Base-by-base conservation (phyloP, 1,140 invertebrate species). In the Cardiocondyla obscurior region DNA sequence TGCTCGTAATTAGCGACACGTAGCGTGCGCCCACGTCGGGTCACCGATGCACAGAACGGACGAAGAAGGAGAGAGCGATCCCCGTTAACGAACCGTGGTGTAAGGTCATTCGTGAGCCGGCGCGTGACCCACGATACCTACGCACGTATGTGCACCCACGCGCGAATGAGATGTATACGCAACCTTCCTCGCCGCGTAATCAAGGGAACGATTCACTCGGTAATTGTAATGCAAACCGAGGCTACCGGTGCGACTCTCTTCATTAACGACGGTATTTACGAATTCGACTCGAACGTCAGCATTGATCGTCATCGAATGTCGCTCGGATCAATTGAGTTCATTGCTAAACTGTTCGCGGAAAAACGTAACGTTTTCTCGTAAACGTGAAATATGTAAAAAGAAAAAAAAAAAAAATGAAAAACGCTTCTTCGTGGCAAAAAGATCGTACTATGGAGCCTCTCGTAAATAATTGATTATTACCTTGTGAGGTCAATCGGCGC, bases 1-100 rank as follows among this genome's bases (percentile, higher is more conserved):
- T 93, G 90, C 91, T 90, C 86, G 92, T 92, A 93, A 93, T 94
- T 93, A 93, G 92, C 89, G 88, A 92, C 90, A 90, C 91, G 91
- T 93, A 92, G 91, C 91, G 90, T 87, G 83, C 91, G 89, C 92
- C 92, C 91, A 93, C 92, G 88, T 89, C 76, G 81, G 92, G 92
- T 93, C 91, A 91, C 76, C 77, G 72, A 72, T 19, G 58, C 77
- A 49, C 72, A 55, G 73, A 67, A 62, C 44, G 55, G 57, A 85
- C 69, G 83, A 81, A 36, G 51, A 67, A 51, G 76, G 58, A 81
- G 81, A 86, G 58, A 67, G 83, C 58, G 87, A 81, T 81, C 84
- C 65, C 60, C 60, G 58, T 85, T 86, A 89, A 87, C 76, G 88
- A 89, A 85, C 55, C 64, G 60, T 79, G 28, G 77, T 67, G 53